phyloP scores from a whole-genome alignment of 2,888 invertebrate genomes.

The Callimorpha dominula region DNA sequence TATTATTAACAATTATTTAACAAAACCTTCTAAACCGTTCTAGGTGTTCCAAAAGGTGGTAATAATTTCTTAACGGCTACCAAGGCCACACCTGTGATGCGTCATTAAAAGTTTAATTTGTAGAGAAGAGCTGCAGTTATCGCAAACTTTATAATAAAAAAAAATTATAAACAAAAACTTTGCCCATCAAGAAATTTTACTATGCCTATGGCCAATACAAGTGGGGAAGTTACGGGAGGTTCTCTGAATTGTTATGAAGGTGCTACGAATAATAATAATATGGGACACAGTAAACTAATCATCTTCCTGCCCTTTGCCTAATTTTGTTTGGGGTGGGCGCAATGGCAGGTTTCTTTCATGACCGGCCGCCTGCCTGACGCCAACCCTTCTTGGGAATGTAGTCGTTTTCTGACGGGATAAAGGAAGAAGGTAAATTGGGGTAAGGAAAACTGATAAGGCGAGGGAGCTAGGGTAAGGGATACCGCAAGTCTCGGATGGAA shows the following conservation, averaged over 20 bases:
- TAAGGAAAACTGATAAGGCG: no score
- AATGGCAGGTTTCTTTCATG: no score
- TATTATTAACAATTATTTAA: background rate
- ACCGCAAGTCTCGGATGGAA: no score
- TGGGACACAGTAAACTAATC: no score
- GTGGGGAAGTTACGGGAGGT: background rate
- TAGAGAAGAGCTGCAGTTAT: conserved; percentile 6
- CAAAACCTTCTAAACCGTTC: background rate
- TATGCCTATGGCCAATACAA: conserved; percentile 5
- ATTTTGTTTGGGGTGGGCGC: no score
- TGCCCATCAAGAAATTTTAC: background rate
- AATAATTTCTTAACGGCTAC: background rate
- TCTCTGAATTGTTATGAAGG: background rate
- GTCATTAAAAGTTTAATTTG: conserved; percentile 7
- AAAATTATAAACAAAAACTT: conserved; percentile 16
- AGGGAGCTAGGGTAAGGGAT: no score
- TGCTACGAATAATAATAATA: background rate
- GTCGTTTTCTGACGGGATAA: no score
- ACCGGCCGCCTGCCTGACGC: no score
- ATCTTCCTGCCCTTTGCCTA: no score
- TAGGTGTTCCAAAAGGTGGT: background rate
- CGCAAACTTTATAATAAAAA: conserved; percentile 18
- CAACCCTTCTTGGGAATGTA: no score
- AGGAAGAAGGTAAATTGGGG: no score
- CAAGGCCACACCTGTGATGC: conserved; percentile 1